phyloP scores from a whole-genome alignment of 2,888 invertebrate species.

The Pseudolycoriella hygida region DNA sequence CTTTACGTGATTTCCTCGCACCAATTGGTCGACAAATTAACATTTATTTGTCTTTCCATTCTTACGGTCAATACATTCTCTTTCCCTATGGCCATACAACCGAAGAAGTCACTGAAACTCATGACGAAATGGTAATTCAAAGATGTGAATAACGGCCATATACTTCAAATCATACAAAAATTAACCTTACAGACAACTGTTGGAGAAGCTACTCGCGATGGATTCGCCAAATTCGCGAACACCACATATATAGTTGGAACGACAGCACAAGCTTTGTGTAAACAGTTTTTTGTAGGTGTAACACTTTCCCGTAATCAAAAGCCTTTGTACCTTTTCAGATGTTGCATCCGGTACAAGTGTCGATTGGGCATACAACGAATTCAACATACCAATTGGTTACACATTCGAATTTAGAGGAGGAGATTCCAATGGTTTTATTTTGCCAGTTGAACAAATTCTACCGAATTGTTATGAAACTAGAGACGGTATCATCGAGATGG shows the following conservation, averaged over 20 bases:
- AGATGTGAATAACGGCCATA: neutral
- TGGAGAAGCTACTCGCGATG: neutral
- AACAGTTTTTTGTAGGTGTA: too few species aligned
- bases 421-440: neutral
- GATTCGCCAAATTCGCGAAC: constrained; percentile 33
- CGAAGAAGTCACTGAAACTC: constrained; percentile 22
- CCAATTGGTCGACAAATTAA: constrained; percentile 25
- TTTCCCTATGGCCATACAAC: constrained; percentile 38
- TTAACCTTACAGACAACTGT: constrained; percentile 4
- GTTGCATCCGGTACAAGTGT: constrained; percentile 45
- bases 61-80: constrained; percentile 42
- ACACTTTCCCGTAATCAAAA: too few species aligned
- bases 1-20: constrained; percentile 30
- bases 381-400: constrained; percentile 45
- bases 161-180: neutral
- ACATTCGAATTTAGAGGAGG: constrained; percentile 48
- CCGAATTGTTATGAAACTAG: neutral
- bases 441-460: neutral
- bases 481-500: neutral
- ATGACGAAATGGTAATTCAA: neutral
- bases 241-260: constrained; percentile 43
- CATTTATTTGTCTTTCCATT: constrained; percentile 42
- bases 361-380: constrained; percentile 59
- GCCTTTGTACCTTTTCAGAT: constrained; percentile 33
- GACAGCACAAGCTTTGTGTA: constrained; percentile 37